phyloP scores from a whole-genome alignment of 2,888 invertebrate species.

The Apodemia zela region DNA sequence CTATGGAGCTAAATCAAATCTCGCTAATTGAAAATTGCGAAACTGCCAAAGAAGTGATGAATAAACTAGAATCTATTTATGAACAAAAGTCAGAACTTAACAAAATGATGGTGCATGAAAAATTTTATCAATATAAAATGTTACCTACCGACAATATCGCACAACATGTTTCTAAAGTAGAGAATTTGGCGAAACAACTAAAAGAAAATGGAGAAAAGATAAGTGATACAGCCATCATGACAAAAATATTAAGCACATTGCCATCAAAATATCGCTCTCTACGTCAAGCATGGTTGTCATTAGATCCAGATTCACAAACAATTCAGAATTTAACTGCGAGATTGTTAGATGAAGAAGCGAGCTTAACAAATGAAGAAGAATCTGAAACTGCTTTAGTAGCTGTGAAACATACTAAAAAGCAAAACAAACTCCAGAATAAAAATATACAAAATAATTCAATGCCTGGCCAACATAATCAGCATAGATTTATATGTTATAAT shows the following conservation, averaged over 20 bases:
- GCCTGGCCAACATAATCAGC: too few species aligned
- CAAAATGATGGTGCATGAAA: slow-evolving; percentile 28
- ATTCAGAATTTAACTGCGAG: slow-evolving; percentile 33
- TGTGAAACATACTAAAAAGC: neutral
- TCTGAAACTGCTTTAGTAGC: slow-evolving; percentile 27
- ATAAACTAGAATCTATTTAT: slow-evolving; percentile 26
- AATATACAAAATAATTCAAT: too few species aligned
- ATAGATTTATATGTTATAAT: too few species aligned
- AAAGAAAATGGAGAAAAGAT: slow-evolving; percentile 33
- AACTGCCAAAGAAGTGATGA: slow-evolving; percentile 15
- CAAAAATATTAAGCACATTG: slow-evolving; percentile 34
- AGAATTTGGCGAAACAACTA: slow-evolving; percentile 32
- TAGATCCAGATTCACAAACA: slow-evolving; percentile 29
- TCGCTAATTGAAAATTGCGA: too few species aligned
- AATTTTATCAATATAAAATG: slow-evolving; percentile 20
- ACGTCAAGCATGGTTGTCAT: slow-evolving; percentile 33
- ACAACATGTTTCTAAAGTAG: slow-evolving; percentile 25
- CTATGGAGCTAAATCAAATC: too few species aligned
- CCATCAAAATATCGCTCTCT: slow-evolving; percentile 26
- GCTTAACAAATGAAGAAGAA: slow-evolving; percentile 23
- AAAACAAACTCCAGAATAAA: neutral
- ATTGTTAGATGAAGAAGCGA: slow-evolving; percentile 31
- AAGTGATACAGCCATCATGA: slow-evolving; percentile 34
- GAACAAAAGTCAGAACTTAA: slow-evolving; percentile 25
- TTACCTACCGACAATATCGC: slow-evolving; percentile 24